These are phyloP conservation scores for Siderastrea siderea DNA, from an alignment of 92 coral and sea anemone genomes.

Conservation along the genomic window DNA sequence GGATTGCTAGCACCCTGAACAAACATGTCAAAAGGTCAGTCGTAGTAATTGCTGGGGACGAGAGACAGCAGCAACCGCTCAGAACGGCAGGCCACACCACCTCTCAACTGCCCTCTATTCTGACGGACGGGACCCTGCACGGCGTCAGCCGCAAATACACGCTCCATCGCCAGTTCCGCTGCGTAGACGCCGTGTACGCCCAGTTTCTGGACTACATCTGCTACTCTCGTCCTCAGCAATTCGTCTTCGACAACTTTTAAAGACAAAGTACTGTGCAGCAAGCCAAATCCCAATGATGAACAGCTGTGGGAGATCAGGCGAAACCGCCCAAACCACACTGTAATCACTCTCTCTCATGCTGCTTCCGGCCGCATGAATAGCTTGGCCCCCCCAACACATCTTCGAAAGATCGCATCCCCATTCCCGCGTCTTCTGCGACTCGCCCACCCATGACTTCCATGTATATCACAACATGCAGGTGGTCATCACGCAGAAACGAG, in stretches of 20 bases:
- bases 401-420: too few species aligned
- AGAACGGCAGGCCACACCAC: too few species aligned
- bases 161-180: background rate
- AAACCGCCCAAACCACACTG: background rate
- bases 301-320: background rate
- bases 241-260: background rate
- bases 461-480: slow-evolving; percentile 20
- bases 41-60: background rate
- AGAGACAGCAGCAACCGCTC: background rate
- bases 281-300: background rate
- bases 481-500: background rate
- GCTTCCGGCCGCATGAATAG: background rate
- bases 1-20: background rate
- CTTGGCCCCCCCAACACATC: too few species aligned
- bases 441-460: too few species aligned
- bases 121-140: background rate
- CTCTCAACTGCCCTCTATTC: background rate
- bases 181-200: background rate
- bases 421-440: too few species aligned
- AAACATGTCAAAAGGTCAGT: background rate
- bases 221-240: background rate
- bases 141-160: background rate
- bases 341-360: slow-evolving; percentile 11
- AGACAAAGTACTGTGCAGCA: background rate
- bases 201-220: background rate